Conservation (phyloP, 2,888 invertebrate species). For the Vandiemenella viatica region DNA sequence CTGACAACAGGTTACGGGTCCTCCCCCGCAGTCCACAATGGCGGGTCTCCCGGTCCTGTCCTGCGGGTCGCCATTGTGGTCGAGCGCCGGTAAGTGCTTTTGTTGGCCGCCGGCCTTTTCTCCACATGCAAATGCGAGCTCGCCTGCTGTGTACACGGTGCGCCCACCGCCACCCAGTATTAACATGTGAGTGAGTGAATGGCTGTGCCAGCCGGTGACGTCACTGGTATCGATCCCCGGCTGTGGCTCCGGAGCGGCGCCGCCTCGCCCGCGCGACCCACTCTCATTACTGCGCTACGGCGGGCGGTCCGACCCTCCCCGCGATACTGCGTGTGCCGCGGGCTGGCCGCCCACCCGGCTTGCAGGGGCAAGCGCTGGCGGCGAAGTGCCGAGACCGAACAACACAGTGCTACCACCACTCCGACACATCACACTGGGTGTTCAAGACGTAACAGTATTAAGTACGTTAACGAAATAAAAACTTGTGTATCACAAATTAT, state of each 20-base stretch:
- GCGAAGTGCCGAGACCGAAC: too few relatives aligned
- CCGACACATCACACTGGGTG: too few relatives aligned
- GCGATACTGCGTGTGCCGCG: too few relatives aligned
- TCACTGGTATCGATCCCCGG: not conserved
- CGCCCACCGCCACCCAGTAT: too few relatives aligned
- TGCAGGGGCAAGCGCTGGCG: too few relatives aligned
- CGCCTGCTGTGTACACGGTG: not conserved
- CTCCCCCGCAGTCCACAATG: too few relatives aligned
- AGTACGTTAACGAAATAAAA: too few relatives aligned
- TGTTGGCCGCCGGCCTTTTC: not conserved
- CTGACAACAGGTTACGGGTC: too few relatives aligned
- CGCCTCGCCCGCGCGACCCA: conserved; percentile 1
- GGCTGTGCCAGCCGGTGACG: not conserved
- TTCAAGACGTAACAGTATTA: too few relatives aligned
- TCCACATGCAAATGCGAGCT: not conserved
- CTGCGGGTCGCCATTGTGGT: not conserved
- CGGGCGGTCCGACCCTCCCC: not conserved
- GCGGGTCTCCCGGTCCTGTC: not conserved
- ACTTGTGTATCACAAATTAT: too few relatives aligned
- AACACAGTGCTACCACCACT: too few relatives aligned
- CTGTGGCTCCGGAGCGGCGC: not conserved
- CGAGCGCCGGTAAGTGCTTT: not conserved
- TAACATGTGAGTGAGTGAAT: not conserved
- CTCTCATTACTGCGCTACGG: not conserved
- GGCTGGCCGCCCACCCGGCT: too few relatives aligned